These are phyloP conservation scores for Climacteris rufus DNA, from an alignment of 2,113 vertebrate species.

Conservation along the genomic window DNA sequence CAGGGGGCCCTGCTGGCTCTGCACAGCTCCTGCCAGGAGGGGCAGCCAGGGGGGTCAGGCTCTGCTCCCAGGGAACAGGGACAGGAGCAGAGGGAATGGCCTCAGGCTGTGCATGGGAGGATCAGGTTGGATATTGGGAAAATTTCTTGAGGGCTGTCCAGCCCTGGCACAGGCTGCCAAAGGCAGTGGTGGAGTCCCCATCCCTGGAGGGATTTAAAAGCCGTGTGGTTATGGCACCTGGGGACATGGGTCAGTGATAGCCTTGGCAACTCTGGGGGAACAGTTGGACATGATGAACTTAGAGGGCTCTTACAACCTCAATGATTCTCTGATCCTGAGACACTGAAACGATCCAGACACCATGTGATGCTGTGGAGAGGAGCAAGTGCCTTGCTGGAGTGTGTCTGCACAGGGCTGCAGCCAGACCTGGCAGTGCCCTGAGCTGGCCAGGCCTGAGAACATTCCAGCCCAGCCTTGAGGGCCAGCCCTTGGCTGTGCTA, in stretches of 20 bases:
- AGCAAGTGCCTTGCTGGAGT: not conserved
- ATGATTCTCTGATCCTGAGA: not conserved
- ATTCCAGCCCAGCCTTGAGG: not conserved
- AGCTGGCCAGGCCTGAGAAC: not conserved
- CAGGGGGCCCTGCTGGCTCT: not conserved
- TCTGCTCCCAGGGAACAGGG: not conserved
- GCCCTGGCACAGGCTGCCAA: not conserved
- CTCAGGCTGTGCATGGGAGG: not conserved
- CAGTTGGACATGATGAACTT: not conserved
- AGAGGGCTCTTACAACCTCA: not conserved
- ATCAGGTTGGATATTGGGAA: not conserved
- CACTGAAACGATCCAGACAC: not conserved
- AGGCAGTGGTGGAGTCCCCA: not conserved
- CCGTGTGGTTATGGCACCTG: not conserved
- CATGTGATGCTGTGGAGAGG: not conserved
- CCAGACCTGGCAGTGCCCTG: not conserved
- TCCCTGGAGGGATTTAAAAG: not conserved
- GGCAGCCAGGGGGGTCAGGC: not conserved
- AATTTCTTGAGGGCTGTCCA: not conserved
- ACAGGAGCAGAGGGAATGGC: not conserved
- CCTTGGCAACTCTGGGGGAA: not conserved
- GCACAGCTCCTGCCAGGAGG: not conserved
- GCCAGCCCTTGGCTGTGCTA: not conserved
- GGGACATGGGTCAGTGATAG: not conserved
- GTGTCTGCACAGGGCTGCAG: not conserved